Conservation (phyloP, 2,113 vertebrate species). For the Apeltes quadracus region DNA sequence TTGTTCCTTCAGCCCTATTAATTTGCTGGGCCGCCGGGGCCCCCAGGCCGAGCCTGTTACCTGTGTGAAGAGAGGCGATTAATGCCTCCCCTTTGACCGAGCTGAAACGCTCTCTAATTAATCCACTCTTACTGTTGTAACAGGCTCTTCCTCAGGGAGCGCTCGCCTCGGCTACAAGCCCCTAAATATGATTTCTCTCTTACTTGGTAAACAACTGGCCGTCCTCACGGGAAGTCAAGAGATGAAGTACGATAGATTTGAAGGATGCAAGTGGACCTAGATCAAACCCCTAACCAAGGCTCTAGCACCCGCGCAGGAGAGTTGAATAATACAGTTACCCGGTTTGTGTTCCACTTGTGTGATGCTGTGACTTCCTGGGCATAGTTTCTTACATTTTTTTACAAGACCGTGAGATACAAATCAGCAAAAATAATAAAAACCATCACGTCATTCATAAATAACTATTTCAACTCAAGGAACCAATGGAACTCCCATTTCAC, state of each 20-base stretch:
- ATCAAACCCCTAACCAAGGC: too few species aligned
- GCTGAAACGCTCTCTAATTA: conserved; percentile 91
- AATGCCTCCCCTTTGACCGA: conserved; percentile 83
- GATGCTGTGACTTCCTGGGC: too few species aligned
- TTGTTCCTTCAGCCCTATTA: conserved; percentile 77
- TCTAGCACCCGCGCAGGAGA: too few species aligned
- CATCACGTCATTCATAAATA: not conserved
- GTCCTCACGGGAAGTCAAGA: conserved; percentile 75
- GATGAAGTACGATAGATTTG: conserved; percentile 57
- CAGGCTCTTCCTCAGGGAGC: conserved; percentile 86
- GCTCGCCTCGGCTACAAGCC: conserved; percentile 68
- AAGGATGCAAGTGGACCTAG: conserved; percentile 52
- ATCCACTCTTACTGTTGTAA: conserved; percentile 96
- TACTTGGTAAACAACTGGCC: conserved; percentile 91
- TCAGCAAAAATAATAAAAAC: too few species aligned
- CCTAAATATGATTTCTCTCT: conserved; percentile 91
- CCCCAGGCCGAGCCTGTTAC: conserved; percentile 71
- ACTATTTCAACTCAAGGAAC: not conserved
- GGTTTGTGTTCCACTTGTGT: too few species aligned
- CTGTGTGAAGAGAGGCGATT: conserved; percentile 78
- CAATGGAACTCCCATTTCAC: not conserved
- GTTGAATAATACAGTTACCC: too few species aligned
- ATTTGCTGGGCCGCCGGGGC: conserved; percentile 73
- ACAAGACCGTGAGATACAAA: too few species aligned
- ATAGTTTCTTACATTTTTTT: too few species aligned